Evolutionary conservation across 1,140 invertebrate genomes (phyloP), one percentile per base, ranked within the genome.

Genomic region (Diploscapter pachys): DNA sequence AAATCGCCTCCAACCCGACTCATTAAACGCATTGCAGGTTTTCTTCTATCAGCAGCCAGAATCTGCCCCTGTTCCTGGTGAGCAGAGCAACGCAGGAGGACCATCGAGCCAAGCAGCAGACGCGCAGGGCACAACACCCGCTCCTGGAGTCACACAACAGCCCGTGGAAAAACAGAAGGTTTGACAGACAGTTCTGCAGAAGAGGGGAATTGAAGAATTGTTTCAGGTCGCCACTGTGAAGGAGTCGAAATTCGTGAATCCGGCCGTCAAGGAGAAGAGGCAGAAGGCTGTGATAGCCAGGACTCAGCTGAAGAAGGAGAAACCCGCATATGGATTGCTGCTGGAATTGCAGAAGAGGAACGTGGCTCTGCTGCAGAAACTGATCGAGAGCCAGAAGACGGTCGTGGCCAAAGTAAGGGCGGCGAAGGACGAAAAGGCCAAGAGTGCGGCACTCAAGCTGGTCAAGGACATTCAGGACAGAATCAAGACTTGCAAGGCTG

Each of bases 221-320:
- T 59, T 59, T 31, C 57, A 59, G 57, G 66, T 74, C 50, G 73
- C 73, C 4, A 52, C 73, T 4, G 65, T 74, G n/a, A 49, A 65
- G 49, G 73, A 74, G 56, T 59, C 66, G 48, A 74, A 74, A 49
- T 69, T 74, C 56, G 64, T 74, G n/a, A 74, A 49, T 52, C 57
- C 56, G 2, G 61, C 54, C 9, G 63, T 55, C n/a, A 51, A 54
- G n/a, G 64, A 64, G 48, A 48, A 74, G 9, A 13, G 55, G 50
- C 61, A 74, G 55, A 56, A 70, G 53, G 31, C 62, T 49, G 56
- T 61, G 53, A 59, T 61, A 4, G 64, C 66, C 0, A 74, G 66
- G 53, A 55, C 53, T 48, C 49, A 56, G 13, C 53, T 59, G 53
- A 74, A 65, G n/a, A 57, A 74, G 55, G 63, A 66, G 11, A 56